These are phyloP conservation scores for Piaya cayana DNA, from an alignment of 2,113 vertebrate species.

Conservation along the genomic window DNA sequence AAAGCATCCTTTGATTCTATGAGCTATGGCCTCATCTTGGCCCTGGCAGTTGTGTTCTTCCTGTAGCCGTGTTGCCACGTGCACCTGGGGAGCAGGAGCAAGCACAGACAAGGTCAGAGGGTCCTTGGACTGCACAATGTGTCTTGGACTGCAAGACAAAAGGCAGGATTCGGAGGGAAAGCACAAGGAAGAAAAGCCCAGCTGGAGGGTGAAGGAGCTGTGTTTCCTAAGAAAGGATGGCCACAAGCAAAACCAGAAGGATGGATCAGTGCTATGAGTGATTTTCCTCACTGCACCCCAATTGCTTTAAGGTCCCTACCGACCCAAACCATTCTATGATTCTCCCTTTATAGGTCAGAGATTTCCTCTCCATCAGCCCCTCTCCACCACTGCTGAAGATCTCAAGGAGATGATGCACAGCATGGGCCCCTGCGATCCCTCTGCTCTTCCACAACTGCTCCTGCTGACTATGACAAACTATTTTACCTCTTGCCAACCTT, in stretches of 20 bases:
- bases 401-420: not conserved
- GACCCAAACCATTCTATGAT: too few relatives aligned
- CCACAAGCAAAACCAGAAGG: not conserved
- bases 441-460: not conserved
- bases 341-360: not conserved
- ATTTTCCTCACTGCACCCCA: not conserved
- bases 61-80: not conserved
- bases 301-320: too few relatives aligned
- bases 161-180: not conserved
- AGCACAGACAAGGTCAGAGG: accelerated
- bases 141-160: too few relatives aligned
- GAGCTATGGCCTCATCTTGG: not conserved
- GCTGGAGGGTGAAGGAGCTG: not conserved
- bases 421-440: too few relatives aligned
- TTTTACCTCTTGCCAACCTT: not conserved
- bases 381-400: not conserved
- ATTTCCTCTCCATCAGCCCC: not conserved
- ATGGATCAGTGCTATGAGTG: not conserved
- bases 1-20: too few relatives aligned
- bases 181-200: not conserved
- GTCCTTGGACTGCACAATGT: too few relatives aligned
- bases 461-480: not conserved
- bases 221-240: too few relatives aligned
- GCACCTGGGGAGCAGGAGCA: not conserved
- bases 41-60: not conserved